Base-by-base conservation (phyloP, 2,113 vertebrate species). In the Athene cunicularia region DNA sequence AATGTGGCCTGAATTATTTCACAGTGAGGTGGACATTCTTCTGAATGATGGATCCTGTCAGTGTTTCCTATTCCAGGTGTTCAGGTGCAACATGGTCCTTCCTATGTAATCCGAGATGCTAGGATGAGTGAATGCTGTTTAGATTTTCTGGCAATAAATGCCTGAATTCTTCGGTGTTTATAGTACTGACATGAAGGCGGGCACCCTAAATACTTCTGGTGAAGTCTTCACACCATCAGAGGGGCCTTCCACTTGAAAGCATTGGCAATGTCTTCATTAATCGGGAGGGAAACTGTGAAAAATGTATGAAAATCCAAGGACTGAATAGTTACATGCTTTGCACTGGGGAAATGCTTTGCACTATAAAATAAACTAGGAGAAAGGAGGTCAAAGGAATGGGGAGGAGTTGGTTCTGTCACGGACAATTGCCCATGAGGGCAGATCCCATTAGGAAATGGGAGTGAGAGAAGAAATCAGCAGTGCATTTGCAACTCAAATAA, bases 381-480 rank as follows among this genome's bases (percentile, higher is more conserved):
- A 93, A 84, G 33, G 53, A 89, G 37, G 91, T 93, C 74, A 95
- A 45, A 94, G 62, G 66, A 76, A 55, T 17, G 18, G 37, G 45
- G 26, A 95, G 70, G 74, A 80, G 45, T 81, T 53, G 50, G 6
- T 90, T 94, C 58, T 47, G 66, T 96, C 91, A 83, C 58, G 74
- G 91, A 47, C 71, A 93, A 59, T 93, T 96, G 86, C 76, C 62
- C 26, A 9, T 41, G 17, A 90, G 23, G 68, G 58, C 80, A 91
- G 70, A 93, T 87, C 62, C 26, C 81, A n/a, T 62, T 70, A 95
- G 91, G 70, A 96, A 88, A 62, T 45, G 45, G 49, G 77, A 91
- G 77, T 23, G 37, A 81, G 43, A 67, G 39, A 14, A 58, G 58
- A 93, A 91, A 58, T 58, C 45, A 88, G 39, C 37, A 49, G 18